Conservation (phyloP, 2,888 invertebrate genomes). For the Leucania comma region DNA sequence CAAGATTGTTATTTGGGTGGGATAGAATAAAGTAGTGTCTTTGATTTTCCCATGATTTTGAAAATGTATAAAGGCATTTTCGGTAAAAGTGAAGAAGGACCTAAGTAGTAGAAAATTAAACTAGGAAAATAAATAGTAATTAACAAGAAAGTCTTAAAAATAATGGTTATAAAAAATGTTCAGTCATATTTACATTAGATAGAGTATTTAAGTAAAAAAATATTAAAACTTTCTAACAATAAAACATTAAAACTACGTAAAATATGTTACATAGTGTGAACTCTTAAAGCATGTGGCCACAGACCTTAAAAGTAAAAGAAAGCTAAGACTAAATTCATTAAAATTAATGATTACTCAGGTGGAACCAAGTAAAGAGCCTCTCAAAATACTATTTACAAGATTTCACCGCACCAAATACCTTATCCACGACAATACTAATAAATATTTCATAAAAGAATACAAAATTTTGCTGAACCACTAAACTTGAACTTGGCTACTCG, state of each 20-base stretch:
- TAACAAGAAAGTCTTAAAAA: slow-evolving; percentile 64
- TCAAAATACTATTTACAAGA: slow-evolving; percentile 84
- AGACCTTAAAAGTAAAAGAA: slow-evolving; percentile 68
- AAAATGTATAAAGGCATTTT: slow-evolving; percentile 45
- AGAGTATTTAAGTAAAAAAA: slow-evolving; percentile 66
- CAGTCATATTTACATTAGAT: slow-evolving; percentile 75
- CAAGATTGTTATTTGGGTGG: slow-evolving; percentile 63
- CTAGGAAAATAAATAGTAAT: slow-evolving; percentile 65
- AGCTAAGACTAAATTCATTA: slow-evolving; percentile 51
- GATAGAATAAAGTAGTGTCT: slow-evolving; percentile 52
- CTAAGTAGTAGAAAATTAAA: slow-evolving; percentile 40
- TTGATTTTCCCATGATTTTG: slow-evolving; percentile 47
- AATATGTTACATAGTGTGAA: slow-evolving; percentile 73
- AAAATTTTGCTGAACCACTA: slow-evolving; percentile 40
- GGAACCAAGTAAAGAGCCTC: slow-evolving; percentile 87
- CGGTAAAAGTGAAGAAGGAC: slow-evolving; percentile 34
- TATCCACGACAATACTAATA: slow-evolving; percentile 68
- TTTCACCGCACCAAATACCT: slow-evolving; percentile 79
- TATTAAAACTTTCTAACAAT: slow-evolving; percentile 74
- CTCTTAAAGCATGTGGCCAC: slow-evolving; percentile 74
- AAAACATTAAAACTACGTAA: slow-evolving; percentile 55
- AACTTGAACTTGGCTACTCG: slow-evolving; percentile 33
- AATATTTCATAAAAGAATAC: slow-evolving; percentile 61
- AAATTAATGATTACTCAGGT: slow-evolving; percentile 72
- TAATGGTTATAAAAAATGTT: slow-evolving; percentile 75